Base-by-base conservation (phyloP, 2,113 vertebrate species). In the Corydoras sp. region DNA sequence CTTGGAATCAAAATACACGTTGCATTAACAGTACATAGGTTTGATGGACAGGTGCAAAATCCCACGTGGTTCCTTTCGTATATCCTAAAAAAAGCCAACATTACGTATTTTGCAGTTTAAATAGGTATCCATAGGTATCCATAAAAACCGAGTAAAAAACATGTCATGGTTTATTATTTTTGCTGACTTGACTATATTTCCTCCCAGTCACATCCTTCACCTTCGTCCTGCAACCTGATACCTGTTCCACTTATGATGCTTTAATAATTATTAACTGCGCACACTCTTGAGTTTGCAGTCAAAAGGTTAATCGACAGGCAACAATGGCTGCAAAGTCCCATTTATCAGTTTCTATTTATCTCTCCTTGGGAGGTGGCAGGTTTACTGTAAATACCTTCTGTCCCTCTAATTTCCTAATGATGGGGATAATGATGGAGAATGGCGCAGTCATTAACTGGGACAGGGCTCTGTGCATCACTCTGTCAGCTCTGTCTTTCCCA, bases 351-450 rank as follows among this genome's bases (percentile, higher is more conserved):
- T 94, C 94, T 97, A 96, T 99, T 99, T 98, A 97, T 96, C 95
- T 96, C 95, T 99, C 95, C 94, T 97, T 94, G 95, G 96, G 95
- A 95, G 95, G 94, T 95, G 96, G 94, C 96, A 99, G 95, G 92
- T 97, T 98, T 98, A 99, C 96, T 98, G 95, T 98, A 99, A 99
- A 99, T 98, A 99, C 96, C 96, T 96, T 99, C 96, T 99, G 96
- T 98, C 95, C 94, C 92, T 86, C 92, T 98, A 99, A 99, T 99
- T 97, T 98, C 92, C 93, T 98, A 97, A 98, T 97, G 95, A 99
- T 97, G 92, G 92, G 90, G 92, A 96, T 99, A 98, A 99, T 98
- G 95, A 98, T 92, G 90, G 95, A 95, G 95, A 99, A 95, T 95
- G 93, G 94, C 82, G 92, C 92, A 92, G 94, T 96, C 95, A 95